Evolutionary conservation across 2,797 vertebrate genomes (phyloP).

Genomic region (Heliangelus exortis): DNA sequence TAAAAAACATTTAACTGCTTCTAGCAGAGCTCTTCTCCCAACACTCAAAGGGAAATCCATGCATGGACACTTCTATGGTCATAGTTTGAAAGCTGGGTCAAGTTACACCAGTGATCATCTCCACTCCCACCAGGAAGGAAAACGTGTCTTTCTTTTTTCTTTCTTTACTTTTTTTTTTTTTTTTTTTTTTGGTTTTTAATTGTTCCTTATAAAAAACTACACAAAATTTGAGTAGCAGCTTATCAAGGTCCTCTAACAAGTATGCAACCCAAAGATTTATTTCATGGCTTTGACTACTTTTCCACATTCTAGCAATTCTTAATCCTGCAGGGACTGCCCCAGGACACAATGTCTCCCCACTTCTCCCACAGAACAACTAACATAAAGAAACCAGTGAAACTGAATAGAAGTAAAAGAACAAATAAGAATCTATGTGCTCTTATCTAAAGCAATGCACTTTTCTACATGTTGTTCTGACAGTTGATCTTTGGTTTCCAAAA

Average conservation of each 20-base stretch:
- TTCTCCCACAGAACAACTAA: background rate
- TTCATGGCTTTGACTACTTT: background rate
- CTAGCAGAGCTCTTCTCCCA: background rate
- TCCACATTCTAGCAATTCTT: background rate
- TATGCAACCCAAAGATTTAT: background rate
- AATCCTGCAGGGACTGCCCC: background rate
- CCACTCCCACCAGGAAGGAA: background rate
- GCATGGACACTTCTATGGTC: background rate
- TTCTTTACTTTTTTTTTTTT: background rate
- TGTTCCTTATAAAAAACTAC: background rate
- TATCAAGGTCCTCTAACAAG: background rate
- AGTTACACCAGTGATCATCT: background rate
- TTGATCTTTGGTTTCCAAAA: background rate
- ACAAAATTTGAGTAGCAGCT: background rate
- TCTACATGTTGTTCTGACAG: accelerated
- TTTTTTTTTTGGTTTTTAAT: background rate
- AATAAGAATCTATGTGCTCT: background rate
- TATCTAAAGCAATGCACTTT: background rate
- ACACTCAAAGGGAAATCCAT: background rate
- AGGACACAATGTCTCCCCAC: background rate
- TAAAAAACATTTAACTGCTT: background rate
- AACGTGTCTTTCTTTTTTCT: background rate
- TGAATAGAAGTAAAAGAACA: background rate
- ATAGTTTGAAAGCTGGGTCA: background rate
- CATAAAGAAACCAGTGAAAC: background rate